Evolutionary conservation across 2,888 invertebrate genomes (phyloP).

Genomic region (Lasioglossum lativentre): DNA sequence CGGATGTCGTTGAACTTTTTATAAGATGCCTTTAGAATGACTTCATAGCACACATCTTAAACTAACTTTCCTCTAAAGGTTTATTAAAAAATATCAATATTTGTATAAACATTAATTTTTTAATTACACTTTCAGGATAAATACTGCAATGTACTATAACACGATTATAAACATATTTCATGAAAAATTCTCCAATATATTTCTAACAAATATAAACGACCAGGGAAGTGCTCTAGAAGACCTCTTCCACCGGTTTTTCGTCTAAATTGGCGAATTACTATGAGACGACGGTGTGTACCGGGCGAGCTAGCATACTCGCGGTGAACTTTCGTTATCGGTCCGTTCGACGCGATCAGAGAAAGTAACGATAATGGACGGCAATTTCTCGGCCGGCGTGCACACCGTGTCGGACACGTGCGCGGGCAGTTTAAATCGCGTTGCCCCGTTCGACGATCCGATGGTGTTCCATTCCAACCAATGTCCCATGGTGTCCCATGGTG

Average conservation of each 20-base stretch:
- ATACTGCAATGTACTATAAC: no score
- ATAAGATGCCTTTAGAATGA: not conserved
- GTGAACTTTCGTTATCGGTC: constrained; percentile 54
- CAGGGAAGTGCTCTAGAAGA: not conserved
- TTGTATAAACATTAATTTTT: not conserved
- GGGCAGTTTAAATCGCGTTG: constrained; percentile 38
- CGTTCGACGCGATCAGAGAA: constrained; percentile 47
- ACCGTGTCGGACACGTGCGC: constrained; percentile 24
- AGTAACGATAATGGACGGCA: constrained; percentile 46
- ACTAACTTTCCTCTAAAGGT: not conserved
- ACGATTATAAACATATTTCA: no score
- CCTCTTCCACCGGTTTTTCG: not conserved
- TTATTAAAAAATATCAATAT: not conserved
- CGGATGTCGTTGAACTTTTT: not conserved
- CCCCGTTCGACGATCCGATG: constrained; percentile 42
- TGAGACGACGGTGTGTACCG: not conserved
- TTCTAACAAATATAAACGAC: not conserved
- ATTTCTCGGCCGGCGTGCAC: constrained; percentile 34
- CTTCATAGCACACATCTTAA: not conserved
- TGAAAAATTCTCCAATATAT: not conserved
- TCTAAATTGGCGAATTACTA: not conserved
- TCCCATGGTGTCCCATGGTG: not conserved
- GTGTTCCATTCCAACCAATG: not conserved
- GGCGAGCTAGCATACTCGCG: not conserved
- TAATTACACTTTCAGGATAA: no score